These are phyloP conservation scores for Seira sanloemensis DNA, from an alignment of 2,888 invertebrate species.

Conservation along the genomic window DNA sequence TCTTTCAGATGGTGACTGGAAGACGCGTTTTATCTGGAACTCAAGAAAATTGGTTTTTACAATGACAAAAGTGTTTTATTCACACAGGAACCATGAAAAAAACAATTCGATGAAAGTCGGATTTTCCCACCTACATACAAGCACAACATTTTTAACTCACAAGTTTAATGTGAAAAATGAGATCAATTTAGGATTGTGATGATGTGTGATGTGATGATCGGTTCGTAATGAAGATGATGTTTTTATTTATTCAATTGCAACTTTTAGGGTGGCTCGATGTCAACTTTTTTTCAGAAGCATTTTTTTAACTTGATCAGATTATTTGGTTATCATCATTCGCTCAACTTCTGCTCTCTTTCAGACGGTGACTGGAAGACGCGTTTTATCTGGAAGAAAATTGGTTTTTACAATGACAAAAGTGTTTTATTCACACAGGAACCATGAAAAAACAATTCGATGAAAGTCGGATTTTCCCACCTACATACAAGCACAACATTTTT, in stretches of 20 bases:
- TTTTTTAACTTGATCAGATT: slow-evolving; percentile 19
- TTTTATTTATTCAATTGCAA: slow-evolving; percentile 38
- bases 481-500: not conserved
- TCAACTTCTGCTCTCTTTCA: not conserved
- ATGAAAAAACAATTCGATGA: slow-evolving; percentile 7
- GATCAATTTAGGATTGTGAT: slow-evolving; percentile 58
- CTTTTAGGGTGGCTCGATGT: slow-evolving; percentile 42
- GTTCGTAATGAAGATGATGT: too few relatives aligned
- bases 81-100: slow-evolving; percentile 7
- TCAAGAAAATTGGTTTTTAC: not conserved
- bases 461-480: slow-evolving; percentile 32
- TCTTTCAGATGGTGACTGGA: too few relatives aligned
- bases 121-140: slow-evolving; percentile 31
- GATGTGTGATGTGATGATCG: slow-evolving; percentile 51
- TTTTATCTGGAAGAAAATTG: not conserved
- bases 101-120: slow-evolving; percentile 15
- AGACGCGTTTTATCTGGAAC: too few relatives aligned
- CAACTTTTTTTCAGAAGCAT: not conserved
- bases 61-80: not conserved
- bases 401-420: slow-evolving; percentile 6
- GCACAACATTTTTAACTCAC: not conserved
- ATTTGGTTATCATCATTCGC: not conserved
- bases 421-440: not conserved
- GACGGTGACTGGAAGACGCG: too few relatives aligned
- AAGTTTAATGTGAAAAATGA: slow-evolving; percentile 37